Percentiles rank a stretch among this genome's conserved stretches.
These are phyloP conservation scores for Meandrusa payeni DNA, from an alignment of 2,888 invertebrate genomes.

Conservation along the genomic window DNA sequence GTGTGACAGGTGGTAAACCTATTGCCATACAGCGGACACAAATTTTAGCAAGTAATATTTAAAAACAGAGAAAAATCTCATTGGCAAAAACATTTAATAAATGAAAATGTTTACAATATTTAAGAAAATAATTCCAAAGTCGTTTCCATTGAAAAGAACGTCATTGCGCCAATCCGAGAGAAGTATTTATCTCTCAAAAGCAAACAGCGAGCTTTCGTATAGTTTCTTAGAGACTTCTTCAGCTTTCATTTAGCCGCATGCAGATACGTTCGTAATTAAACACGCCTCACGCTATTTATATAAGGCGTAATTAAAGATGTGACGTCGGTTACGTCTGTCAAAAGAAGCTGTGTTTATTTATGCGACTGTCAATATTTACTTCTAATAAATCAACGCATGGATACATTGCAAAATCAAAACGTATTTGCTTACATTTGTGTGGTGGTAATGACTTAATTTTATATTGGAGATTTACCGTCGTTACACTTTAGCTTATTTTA, in stretches of 20 bases:
- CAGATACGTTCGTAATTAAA: constrained; percentile 71
- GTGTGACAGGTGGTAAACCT: no score
- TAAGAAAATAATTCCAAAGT: no score
- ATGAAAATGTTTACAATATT: no score
- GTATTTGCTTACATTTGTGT: not conserved
- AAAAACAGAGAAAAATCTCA: no score
- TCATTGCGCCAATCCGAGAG: constrained; percentile 29
- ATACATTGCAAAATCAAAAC: constrained; percentile 29
- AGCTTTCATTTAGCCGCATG: constrained; percentile 66
- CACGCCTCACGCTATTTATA: constrained; percentile 60
- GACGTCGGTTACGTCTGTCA: constrained; percentile 54
- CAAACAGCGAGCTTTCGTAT: constrained; percentile 54
- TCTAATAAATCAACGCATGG: constrained; percentile 63
- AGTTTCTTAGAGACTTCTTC: constrained; percentile 74
- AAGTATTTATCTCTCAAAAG: constrained; percentile 52
- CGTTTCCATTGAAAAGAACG: constrained; percentile 32
- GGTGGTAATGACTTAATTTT: constrained; percentile 10
- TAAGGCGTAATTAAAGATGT: constrained; percentile 70
- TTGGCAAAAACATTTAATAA: no score
- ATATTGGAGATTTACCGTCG: no score
- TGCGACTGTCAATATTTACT: constrained; percentile 72
- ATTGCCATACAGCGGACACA: no score
- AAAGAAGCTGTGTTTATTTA: constrained; percentile 77
- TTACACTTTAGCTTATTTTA: no score
- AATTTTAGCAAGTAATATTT: no score